These are phyloP conservation scores for Otus scops DNA, from an alignment of 2,797 vertebrate species.

Conservation along the genomic window DNA sequence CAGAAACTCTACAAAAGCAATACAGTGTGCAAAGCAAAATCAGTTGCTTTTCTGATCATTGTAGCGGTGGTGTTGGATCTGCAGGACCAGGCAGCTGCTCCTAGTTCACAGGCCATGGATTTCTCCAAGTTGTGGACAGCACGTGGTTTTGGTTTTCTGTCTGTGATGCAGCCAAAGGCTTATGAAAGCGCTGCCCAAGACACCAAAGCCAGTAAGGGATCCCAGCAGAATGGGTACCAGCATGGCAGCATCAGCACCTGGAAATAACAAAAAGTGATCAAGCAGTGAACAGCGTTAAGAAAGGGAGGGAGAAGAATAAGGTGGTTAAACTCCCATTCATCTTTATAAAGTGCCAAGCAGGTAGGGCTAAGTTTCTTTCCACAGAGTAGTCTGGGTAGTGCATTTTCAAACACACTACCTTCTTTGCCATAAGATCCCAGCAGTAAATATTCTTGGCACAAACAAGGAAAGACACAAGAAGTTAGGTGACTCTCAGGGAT, in stretches of 20 bases:
- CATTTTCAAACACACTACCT: neutral
- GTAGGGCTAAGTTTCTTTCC: neutral
- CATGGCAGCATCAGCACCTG: conserved; percentile 1
- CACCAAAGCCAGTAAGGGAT: neutral
- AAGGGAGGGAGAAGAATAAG: neutral
- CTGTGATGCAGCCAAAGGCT: conserved; percentile 32
- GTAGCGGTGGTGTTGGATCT: neutral
- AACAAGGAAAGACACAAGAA: neutral
- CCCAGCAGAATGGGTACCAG: conserved; percentile 28
- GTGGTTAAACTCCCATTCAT: neutral
- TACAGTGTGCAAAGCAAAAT: neutral
- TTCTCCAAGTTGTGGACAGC: fast-evolving
- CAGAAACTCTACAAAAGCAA: conserved; percentile 20
- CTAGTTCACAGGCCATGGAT: neutral
- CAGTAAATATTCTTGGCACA: neutral
- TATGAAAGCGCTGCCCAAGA: neutral
- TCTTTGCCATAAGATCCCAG: neutral
- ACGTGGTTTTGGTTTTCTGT: neutral
- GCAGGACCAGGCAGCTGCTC: neutral
- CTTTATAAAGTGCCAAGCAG: neutral
- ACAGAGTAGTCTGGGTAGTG: neutral
- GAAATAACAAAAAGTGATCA: neutral
- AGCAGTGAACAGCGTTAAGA: neutral
- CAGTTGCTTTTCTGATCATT: neutral
- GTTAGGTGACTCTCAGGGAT: neutral